phyloP scores from a whole-genome alignment of 2,888 invertebrate genomes.

The Nasonia oneida region DNA sequence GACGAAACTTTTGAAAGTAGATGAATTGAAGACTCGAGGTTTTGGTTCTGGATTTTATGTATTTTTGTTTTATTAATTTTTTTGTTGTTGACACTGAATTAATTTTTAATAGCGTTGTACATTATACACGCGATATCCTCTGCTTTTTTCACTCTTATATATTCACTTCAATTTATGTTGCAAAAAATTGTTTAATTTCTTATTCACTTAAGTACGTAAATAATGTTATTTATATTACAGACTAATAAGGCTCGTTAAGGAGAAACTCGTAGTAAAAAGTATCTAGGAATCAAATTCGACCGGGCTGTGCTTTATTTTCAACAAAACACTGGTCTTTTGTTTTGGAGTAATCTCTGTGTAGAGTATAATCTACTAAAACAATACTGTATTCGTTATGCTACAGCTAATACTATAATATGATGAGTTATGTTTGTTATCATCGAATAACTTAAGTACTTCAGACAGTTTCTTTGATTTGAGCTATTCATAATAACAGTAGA shows the following conservation, averaged over 20 bases:
- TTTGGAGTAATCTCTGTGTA: conserved; percentile 33
- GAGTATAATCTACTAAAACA: conserved; percentile 32
- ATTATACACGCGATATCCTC: conserved; percentile 47
- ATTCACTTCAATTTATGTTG: conserved; percentile 9
- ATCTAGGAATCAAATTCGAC: conserved; percentile 31
- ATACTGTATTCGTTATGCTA: conserved; percentile 42
- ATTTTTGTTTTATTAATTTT: conserved; percentile 38
- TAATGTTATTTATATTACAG: conserved; percentile 67
- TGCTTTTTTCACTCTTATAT: conserved; percentile 24
- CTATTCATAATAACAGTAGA: conserved; percentile 43
- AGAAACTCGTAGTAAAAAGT: conserved; percentile 50
- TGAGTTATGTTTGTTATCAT: conserved; percentile 37
- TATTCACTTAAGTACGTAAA: conserved; percentile 57
- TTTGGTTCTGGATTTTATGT: conserved; percentile 19
- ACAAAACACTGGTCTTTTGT: conserved; percentile 2
- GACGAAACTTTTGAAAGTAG: conserved; percentile 12
- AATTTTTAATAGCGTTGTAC: conserved; percentile 59
- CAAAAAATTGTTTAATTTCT: conserved; percentile 17
- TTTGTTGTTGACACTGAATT: conserved; percentile 59
- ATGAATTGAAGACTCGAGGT: conserved; percentile 19
- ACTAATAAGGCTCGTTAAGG: conserved; percentile 59
- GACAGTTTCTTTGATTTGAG: conserved; percentile 21
- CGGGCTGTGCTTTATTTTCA: neutral
- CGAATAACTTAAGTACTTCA: conserved; percentile 43
- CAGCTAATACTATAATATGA: conserved; percentile 32